These are phyloP conservation scores for Cheilosia pagana DNA, from an alignment of 2,888 invertebrate genomes.

Conservation along the genomic window DNA sequence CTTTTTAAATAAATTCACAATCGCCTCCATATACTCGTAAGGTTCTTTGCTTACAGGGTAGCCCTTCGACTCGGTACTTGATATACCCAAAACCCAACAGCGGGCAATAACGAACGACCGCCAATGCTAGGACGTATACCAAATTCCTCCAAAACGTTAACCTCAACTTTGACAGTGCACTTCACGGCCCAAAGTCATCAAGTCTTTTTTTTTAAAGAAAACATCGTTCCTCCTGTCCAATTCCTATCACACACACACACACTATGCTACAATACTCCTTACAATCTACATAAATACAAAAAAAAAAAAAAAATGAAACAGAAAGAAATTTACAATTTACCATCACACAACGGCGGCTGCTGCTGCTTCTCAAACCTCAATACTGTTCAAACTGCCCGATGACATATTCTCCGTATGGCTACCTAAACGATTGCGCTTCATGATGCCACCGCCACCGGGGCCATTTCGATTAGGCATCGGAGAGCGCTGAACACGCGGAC, in stretches of 20 bases:
- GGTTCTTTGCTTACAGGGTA: no score
- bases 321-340: conserved; percentile 44
- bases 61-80: no score
- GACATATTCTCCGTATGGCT: conserved; percentile 83
- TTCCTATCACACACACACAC: conserved; percentile 39
- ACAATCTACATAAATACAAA: conserved; percentile 43
- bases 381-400: conserved; percentile 84
- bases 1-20: no score
- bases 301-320: conserved; percentile 29
- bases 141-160: no score
- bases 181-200: no score
- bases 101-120: no score
- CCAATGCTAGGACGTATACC: no score
- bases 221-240: conserved; percentile 30
- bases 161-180: no score
- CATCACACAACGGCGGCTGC: conserved; percentile 40
- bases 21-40: no score
- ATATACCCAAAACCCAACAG: no score
- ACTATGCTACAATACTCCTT: conserved; percentile 13
- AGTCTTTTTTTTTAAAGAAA: conserved; percentile 3
- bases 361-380: conserved; percentile 80
- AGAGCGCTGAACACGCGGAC: conserved; percentile 83
- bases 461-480: conserved; percentile 82
- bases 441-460: conserved; percentile 76
- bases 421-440: conserved; percentile 82